Conservation (phyloP, 2,113 vertebrate genomes). For the Pitta sordida region DNA sequence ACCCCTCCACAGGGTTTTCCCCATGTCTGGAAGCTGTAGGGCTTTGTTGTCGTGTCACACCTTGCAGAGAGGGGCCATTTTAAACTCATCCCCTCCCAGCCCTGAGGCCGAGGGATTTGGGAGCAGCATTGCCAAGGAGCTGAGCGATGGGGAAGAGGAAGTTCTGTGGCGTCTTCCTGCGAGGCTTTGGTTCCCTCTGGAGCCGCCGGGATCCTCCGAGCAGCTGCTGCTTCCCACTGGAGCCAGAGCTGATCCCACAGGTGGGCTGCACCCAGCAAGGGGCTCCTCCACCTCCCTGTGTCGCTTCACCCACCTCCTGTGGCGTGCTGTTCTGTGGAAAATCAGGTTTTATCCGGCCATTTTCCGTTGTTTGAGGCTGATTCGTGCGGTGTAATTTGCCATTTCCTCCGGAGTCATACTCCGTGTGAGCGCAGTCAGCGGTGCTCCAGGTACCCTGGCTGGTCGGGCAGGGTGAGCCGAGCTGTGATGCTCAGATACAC, state of each 20-base stretch:
- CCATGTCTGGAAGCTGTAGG: background rate
- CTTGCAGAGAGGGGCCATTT: background rate
- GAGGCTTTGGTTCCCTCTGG: background rate
- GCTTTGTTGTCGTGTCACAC: background rate
- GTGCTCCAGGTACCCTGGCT: background rate
- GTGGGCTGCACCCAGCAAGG: background rate
- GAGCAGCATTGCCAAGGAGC: background rate
- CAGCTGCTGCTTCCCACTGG: background rate
- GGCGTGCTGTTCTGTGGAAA: background rate
- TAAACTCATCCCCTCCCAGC: background rate
- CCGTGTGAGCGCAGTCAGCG: accelerated
- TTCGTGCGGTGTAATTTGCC: background rate
- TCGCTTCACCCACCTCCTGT: background rate
- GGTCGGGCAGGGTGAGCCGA: background rate
- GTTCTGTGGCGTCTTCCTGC: background rate
- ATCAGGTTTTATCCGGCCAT: background rate
- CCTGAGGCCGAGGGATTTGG: background rate
- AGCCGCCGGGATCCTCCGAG: background rate
- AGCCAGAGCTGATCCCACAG: background rate
- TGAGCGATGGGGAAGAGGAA: background rate
- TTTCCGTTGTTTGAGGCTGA: background rate
- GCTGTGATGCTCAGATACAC: background rate
- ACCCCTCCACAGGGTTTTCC: accelerated
- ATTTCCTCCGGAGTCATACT: background rate
- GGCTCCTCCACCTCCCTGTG: background rate